Base-by-base conservation (phyloP, 2,888 invertebrate species). In the Gasteruption jaculator region DNA sequence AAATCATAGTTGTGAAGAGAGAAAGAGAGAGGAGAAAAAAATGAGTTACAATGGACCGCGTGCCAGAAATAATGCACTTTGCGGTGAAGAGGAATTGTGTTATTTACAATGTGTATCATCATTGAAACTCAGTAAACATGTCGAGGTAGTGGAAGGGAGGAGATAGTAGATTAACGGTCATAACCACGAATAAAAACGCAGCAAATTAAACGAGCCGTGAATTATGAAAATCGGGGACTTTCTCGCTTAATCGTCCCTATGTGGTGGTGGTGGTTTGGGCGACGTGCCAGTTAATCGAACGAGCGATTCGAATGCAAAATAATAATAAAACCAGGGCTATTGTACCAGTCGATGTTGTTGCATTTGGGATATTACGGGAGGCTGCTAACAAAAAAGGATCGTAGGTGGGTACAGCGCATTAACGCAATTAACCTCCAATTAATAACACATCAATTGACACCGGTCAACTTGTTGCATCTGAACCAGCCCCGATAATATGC, bases 381-480 rank as follows among this genome's bases (percentile, higher is more conserved):
- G n/a, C n/a, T n/a, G n/a, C n/a, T n/a, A n/a, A n/a, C n/a, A n/a
- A n/a, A n/a, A n/a, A n/a, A n/a, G n/a, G n/a, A n/a, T n/a, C n/a
- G n/a, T n/a, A n/a, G n/a, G n/a, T n/a, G n/a, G n/a, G n/a, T n/a
- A 50, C 49, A 57, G 59, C 63, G 58, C 64, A 68, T 68, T 68
- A 70, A 68, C 63, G 62, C 67, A 65, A 70, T 70, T 70, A 68
- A 70, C 68, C 61, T 59, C 61, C 65, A 64, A 69, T 68, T 70
- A 69, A 70, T 70, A 68, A 69, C 67, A 57, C 68, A 66, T 68
- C 68, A 67, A 67, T 68, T 68, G 68, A 65, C 65, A 65, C 61
- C 59, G 63, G 63, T 61, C 63, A 66, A 69, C 69, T 70, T 70
- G 69, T 70, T 69, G 69, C 69, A 52, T 56, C 57, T 53, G 53